Percentiles rank a stretch among this genome's conserved stretches.
Conservation (phyloP, 2,888 invertebrate genomes). For the Drosophila formosana region DNA sequence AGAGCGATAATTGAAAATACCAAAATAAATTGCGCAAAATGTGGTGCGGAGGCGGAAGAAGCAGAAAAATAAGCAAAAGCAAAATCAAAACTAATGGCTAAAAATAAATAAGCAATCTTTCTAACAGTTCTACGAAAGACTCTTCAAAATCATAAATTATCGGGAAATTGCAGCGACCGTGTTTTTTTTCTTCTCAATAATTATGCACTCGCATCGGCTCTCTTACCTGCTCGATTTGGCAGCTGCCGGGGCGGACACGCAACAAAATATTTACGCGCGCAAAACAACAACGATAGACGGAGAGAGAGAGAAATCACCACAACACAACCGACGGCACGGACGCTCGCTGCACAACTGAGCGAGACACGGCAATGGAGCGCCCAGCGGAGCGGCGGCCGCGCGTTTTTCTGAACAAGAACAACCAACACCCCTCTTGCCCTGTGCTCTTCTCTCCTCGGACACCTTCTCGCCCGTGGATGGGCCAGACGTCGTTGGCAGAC, state of each 20-base stretch:
- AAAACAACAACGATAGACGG: constrained; percentile 59
- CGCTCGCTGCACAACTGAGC: constrained; percentile 78
- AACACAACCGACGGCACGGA: constrained; percentile 77
- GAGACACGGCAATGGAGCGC: constrained; percentile 61
- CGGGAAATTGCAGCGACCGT: constrained; percentile 19
- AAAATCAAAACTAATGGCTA: constrained; percentile 54
- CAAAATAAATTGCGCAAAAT: constrained; percentile 70
- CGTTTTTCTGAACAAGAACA: constrained; percentile 69
- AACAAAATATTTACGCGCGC: constrained; percentile 71
- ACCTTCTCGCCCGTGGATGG: constrained; percentile 38
- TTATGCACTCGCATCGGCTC: constrained; percentile 54
- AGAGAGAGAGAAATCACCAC: constrained; percentile 50
- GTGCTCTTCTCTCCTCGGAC: constrained; percentile 15
- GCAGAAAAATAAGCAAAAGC: constrained; percentile 30
- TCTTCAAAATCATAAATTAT: constrained; percentile 33
- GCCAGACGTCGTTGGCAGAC: constrained; percentile 50
- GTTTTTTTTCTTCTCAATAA: constrained; percentile 19
- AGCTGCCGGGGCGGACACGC: constrained; percentile 61
- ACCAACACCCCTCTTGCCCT: constrained; percentile 63
- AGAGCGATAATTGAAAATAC: constrained; percentile 68
- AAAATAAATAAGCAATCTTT: constrained; percentile 65
- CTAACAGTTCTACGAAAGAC: constrained; percentile 24
- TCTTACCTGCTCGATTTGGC: constrained; percentile 65
- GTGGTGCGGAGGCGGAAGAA: constrained; percentile 21
- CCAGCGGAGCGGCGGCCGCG: constrained; percentile 75